Evolutionary conservation across 2,888 invertebrate genomes (phyloP).

Genomic region (Lochmaea capreae): DNA sequence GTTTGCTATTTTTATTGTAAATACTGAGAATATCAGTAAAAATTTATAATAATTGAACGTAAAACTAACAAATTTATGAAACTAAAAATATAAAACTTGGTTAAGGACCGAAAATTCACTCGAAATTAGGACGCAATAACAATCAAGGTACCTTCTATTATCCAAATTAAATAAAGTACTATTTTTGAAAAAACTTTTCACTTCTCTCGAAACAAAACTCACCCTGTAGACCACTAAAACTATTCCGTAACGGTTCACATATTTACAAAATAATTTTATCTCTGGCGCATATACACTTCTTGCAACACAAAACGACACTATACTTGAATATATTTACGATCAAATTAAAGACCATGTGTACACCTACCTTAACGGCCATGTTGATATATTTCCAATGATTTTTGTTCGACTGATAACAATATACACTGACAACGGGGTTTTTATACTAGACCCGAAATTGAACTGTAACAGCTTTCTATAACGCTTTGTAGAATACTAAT

Average conservation of each 20-base stretch:
- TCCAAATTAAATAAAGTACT: too few species aligned
- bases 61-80: too few species aligned
- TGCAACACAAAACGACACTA: conserved; percentile 11
- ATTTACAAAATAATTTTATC: conserved; percentile 3
- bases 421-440: conserved; percentile 43
- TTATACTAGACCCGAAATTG: conserved; percentile 49
- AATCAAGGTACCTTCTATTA: too few species aligned
- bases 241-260: not conserved
- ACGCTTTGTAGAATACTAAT: conserved; percentile 46
- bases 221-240: conserved; percentile 22
- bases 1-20: too few species aligned
- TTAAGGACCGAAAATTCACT: too few species aligned
- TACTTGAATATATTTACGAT: not conserved
- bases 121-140: too few species aligned
- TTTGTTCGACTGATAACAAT: conserved; percentile 54
- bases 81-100: too few species aligned
- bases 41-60: too few species aligned
- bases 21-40: too few species aligned
- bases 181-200: too few species aligned
- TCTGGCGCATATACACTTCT: not conserved
- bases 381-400: conserved; percentile 31
- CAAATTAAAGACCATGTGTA: conserved; percentile 10
- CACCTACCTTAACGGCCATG: conserved; percentile 53
- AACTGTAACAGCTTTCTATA: conserved; percentile 51
- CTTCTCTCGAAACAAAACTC: not conserved